Evolutionary conservation across 2,888 invertebrate genomes (phyloP).

Genomic region (Pyrocoelia pectoralis): DNA sequence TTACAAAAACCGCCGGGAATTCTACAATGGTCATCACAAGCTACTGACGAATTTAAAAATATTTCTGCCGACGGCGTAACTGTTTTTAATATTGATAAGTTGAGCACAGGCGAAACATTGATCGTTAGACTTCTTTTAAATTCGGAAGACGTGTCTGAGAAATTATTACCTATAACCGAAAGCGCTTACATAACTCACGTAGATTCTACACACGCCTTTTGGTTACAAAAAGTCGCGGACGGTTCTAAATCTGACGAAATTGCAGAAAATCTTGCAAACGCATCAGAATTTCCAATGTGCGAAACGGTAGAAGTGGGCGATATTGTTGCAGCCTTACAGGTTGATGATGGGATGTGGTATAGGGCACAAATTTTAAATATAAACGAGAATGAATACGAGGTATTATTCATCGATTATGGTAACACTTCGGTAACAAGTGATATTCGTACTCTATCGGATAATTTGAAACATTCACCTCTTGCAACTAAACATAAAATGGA

Average conservation of each 20-base stretch:
- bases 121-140: conserved; percentile 69
- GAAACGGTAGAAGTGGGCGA: conserved; percentile 41
- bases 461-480: conserved; percentile 62
- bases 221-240: conserved; percentile 69
- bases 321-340: conserved; percentile 56
- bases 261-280: conserved; percentile 68
- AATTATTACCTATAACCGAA: conserved; percentile 58
- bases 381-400: conserved; percentile 62
- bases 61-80: conserved; percentile 74
- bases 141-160: conserved; percentile 70
- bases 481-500: conserved; percentile 66
- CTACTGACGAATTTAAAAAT: conserved; percentile 71
- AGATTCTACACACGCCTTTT: conserved; percentile 74
- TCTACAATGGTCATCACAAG: conserved; percentile 69
- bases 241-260: conserved; percentile 64
- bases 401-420: conserved; percentile 70
- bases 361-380: conserved; percentile 65
- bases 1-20: conserved; percentile 63
- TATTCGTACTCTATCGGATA: conserved; percentile 62
- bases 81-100: conserved; percentile 72
- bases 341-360: conserved; percentile 67
- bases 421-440: conserved; percentile 65
- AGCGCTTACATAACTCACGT: conserved; percentile 69
- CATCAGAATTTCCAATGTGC: conserved; percentile 40
- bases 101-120: conserved; percentile 72